These are phyloP conservation scores for Busseola fusca DNA, from an alignment of 2,888 invertebrate genomes.

Conservation along the genomic window DNA sequence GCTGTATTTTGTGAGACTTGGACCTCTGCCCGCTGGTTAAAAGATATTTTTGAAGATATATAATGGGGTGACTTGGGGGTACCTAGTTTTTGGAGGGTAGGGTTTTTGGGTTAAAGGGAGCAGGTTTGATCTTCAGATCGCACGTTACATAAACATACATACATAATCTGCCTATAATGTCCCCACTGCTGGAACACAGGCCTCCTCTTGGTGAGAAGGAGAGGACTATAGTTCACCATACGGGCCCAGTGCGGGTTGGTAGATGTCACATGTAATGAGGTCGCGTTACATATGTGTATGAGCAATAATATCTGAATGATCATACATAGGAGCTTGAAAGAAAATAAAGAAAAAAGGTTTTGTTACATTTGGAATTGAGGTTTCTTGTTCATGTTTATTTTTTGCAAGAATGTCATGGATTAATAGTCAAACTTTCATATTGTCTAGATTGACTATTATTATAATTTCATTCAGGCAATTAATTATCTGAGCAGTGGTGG, in stretches of 20 bases:
- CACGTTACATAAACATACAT: too few species aligned
- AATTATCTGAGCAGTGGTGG: too few species aligned
- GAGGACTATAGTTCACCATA: too few species aligned
- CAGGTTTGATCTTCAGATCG: background rate
- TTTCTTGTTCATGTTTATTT: background rate
- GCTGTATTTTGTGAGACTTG: constrained; percentile 46
- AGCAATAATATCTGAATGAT: background rate
- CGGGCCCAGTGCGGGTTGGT: too few species aligned
- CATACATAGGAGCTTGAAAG: background rate
- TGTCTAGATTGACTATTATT: background rate
- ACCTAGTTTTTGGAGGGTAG: background rate
- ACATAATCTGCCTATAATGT: too few species aligned
- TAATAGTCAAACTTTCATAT: background rate
- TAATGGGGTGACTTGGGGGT: background rate
- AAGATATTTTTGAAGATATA: constrained; percentile 38
- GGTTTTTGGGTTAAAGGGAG: background rate
- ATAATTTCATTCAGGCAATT: background rate
- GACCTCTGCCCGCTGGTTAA: constrained; percentile 41
- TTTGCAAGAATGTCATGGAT: background rate
- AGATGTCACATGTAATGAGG: too few species aligned
- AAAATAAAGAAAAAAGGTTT: background rate
- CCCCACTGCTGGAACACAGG: too few species aligned
- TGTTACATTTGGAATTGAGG: background rate
- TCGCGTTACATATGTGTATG: background rate
- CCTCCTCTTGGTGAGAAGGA: too few species aligned